A percentile compares a stretch with the other conserved stretches of the same genome.
Conservation (phyloP, 30 jellyfish, hydroid and myxozoan species). For the Hydractinia symbiolongicarpus region DNA sequence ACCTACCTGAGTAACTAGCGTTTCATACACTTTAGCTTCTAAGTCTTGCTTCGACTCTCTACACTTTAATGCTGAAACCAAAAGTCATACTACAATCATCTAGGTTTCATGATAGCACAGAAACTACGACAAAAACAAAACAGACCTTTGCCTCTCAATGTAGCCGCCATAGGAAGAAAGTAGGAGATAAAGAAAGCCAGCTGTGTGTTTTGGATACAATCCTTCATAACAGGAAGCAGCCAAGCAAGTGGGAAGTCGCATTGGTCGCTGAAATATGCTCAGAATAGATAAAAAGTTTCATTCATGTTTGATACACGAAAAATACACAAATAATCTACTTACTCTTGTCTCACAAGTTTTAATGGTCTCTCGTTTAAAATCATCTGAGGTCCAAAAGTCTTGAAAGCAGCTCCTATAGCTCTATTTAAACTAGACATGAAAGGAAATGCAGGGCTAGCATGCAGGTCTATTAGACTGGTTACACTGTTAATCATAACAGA, state of each 20-base stretch:
- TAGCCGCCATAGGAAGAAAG: constrained; percentile 72
- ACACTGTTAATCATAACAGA: constrained; percentile 43
- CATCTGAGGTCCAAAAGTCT: constrained; percentile 74
- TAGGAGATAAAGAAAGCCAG: constrained; percentile 57
- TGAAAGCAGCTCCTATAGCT: constrained; percentile 79
- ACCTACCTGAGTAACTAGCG: constrained; percentile 81
- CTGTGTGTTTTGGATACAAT: constrained; percentile 57
- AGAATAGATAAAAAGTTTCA: not conserved
- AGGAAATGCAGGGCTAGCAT: constrained; percentile 51
- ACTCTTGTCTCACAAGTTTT: constrained; percentile 49
- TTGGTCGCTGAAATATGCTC: constrained; percentile 36
- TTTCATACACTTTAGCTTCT: constrained; percentile 81
- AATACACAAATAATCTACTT: constrained; percentile 4
- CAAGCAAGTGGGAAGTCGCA: constrained; percentile 92
- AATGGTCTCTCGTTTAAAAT: constrained; percentile 53
- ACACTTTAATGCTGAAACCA: constrained; percentile 29
- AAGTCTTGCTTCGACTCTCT: constrained; percentile 37
- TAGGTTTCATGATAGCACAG: not conserved
- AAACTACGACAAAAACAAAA: not conserved
- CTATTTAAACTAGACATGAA: constrained; percentile 41
- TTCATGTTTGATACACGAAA: not conserved
- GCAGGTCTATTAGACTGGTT: constrained; percentile 62
- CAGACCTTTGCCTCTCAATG: constrained; percentile 69
- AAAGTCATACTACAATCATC: not conserved
- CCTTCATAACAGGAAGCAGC: constrained; percentile 86